Conservation (phyloP, 2,113 vertebrate species). For the Gambusia holbrooki region DNA sequence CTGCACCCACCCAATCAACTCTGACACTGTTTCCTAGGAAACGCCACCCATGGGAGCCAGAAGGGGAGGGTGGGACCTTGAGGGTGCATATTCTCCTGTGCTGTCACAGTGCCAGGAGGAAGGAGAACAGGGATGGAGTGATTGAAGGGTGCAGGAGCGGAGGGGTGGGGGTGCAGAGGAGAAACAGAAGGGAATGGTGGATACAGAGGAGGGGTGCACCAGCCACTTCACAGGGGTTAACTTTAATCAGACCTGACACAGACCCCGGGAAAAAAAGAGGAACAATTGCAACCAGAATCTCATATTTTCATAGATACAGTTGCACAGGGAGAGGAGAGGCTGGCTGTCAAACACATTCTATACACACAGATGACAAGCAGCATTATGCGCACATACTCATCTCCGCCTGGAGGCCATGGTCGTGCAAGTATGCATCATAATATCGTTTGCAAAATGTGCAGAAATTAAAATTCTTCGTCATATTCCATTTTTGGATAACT, state of each 20-base stretch:
- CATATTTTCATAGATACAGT: constrained; percentile 48
- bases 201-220: constrained; percentile 56
- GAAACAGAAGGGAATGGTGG: constrained; percentile 23
- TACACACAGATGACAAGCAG: constrained; percentile 46
- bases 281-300: constrained; percentile 67
- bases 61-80: constrained; percentile 78
- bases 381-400: constrained; percentile 5
- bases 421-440: constrained; percentile 23
- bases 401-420: constrained; percentile 19
- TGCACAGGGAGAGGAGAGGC: constrained; percentile 27
- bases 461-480: constrained; percentile 51
- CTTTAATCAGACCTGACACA: constrained; percentile 80
- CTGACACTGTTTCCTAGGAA: constrained; percentile 86
- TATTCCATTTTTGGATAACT: constrained; percentile 48
- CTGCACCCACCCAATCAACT: constrained; percentile 83
- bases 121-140: constrained; percentile 66
- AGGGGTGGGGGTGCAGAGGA: constrained; percentile 24
- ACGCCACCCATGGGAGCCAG: constrained; percentile 78
- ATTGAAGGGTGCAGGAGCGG: constrained; percentile 53
- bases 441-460: constrained; percentile 47
- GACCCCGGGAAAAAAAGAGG: constrained; percentile 65
- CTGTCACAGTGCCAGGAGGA: constrained; percentile 75
- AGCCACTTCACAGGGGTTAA: constrained; percentile 77
- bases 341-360: constrained; percentile 36
- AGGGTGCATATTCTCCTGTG: constrained; percentile 78